Conservation (phyloP, 2,888 invertebrate genomes). For the Stomorhina lunata region DNA sequence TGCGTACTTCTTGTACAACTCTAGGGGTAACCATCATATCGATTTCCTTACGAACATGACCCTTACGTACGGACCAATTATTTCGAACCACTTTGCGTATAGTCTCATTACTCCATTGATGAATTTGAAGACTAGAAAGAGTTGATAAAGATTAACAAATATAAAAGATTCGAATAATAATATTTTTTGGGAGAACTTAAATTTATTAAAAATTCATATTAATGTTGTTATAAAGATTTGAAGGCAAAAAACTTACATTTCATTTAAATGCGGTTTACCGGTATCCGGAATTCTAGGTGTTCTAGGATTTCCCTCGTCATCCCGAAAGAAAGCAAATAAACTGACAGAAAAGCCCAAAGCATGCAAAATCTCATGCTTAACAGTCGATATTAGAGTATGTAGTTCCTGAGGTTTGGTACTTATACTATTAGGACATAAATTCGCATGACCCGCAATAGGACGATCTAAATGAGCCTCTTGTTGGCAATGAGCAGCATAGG, state of each 20-base stretch:
- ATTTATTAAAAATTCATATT: background rate
- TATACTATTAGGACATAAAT: conserved; percentile 96
- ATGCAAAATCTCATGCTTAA: conserved; percentile 99
- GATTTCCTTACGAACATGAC: conserved; percentile 86
- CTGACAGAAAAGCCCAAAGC: conserved; percentile 98
- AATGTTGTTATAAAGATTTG: background rate
- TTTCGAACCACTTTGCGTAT: conserved; percentile 87
- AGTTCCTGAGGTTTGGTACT: conserved; percentile 94
- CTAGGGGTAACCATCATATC: conserved; percentile 95
- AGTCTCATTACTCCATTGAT: conserved; percentile 96
- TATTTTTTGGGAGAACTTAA: too few relatives aligned
- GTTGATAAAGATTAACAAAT: too few relatives aligned
- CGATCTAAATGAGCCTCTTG: conserved; percentile 96
- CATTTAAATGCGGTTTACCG: conserved; percentile 93
- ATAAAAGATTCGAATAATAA: conserved; percentile 9
- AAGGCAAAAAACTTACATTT: conserved; percentile 84
- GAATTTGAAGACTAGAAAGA: conserved; percentile 92
- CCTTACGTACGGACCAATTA: conserved; percentile 90
- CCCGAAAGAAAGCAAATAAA: conserved; percentile 94
- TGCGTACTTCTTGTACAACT: conserved; percentile 91
- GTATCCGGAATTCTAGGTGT: conserved; percentile 90
- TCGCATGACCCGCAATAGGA: conserved; percentile 99
- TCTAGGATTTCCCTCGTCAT: conserved; percentile 92
- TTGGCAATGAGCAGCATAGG: conserved; percentile 99
- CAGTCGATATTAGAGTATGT: conserved; percentile 94